Evolutionary conservation across 2,797 vertebrate genomes (phyloP).

Genomic region (Lophius americanus): DNA sequence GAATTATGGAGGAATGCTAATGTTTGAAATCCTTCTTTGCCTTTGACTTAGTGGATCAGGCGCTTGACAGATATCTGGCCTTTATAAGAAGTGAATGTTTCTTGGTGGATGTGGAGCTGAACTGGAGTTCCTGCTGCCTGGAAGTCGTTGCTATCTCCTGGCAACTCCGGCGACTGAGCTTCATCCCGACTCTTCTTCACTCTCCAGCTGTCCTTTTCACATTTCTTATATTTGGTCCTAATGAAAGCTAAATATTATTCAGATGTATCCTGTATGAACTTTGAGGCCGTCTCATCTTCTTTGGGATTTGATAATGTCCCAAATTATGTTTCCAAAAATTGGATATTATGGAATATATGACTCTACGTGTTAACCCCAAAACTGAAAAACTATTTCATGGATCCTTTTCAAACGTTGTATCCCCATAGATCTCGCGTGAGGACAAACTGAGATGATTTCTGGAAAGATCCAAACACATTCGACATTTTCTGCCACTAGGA

Average conservation of each 20-base stretch:
- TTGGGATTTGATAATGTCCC: neutral
- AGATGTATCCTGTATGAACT: slow-evolving; percentile 15
- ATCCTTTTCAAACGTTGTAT: too few relatives aligned
- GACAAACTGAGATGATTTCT: too few relatives aligned
- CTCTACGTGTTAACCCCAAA: too few relatives aligned
- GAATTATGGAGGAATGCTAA: slow-evolving; percentile 67
- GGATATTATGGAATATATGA: too few relatives aligned
- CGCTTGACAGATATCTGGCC: slow-evolving; percentile 50
- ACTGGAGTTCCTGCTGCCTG: neutral
- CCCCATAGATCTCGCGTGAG: too few relatives aligned
- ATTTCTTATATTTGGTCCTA: slow-evolving; percentile 22
- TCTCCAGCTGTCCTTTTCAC: slow-evolving; percentile 13
- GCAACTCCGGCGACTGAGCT: neutral
- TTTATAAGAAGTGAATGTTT: slow-evolving; percentile 27
- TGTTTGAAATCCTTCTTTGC: slow-evolving; percentile 69
- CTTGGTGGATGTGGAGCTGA: slow-evolving; percentile 2
- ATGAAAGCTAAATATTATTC: slow-evolving; percentile 9
- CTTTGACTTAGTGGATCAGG: slow-evolving; percentile 67
- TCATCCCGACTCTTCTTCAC: slow-evolving; percentile 11
- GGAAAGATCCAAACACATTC: too few relatives aligned
- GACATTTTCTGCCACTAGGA: too few relatives aligned
- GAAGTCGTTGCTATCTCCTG: neutral
- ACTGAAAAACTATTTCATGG: too few relatives aligned
- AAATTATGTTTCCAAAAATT: too few relatives aligned
- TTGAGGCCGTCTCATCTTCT: slow-evolving; percentile 13